These are phyloP conservation scores for Platypus cylindrus DNA, from an alignment of 2,888 invertebrate genomes.

Conservation along the genomic window DNA sequence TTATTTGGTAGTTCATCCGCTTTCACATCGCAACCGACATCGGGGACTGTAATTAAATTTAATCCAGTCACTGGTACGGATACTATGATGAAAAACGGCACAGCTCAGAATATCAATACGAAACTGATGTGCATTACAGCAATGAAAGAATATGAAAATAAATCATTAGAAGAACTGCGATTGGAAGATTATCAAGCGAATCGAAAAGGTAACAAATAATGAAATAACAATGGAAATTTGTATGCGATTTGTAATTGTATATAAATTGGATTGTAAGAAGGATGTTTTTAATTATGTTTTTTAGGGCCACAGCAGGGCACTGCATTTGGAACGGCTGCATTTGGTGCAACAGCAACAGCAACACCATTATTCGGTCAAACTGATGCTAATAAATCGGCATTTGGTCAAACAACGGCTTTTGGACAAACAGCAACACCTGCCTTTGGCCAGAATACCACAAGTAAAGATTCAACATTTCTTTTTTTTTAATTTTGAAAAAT, in stretches of 20 bases:
- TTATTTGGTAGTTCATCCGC: conserved; percentile 39
- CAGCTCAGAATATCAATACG: conserved; percentile 75
- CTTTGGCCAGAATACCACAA: conserved; percentile 36
- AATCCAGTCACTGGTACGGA: conserved; percentile 79
- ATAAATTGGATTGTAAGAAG: conserved; percentile 36
- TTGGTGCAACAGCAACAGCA: conserved; percentile 37
- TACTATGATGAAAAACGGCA: conserved; percentile 79
- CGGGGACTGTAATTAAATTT: conserved; percentile 77
- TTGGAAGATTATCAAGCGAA: conserved; percentile 87
- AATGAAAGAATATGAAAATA: conserved; percentile 96
- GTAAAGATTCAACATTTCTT: conserved; percentile 10
- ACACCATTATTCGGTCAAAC: conserved; percentile 41
- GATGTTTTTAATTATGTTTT: conserved; percentile 25
- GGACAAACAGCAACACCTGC: conserved; percentile 46
- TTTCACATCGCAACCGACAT: conserved; percentile 23
- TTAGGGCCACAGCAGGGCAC: conserved; percentile 31
- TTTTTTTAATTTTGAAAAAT: background rate
- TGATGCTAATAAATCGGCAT: conserved; percentile 29
- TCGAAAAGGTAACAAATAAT: conserved; percentile 54
- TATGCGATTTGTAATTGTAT: no score
- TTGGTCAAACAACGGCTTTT: conserved; percentile 49
- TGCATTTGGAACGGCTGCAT: conserved; percentile 31
- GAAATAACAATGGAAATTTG: no score
- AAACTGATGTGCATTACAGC: conserved; percentile 94
- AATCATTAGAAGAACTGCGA: conserved; percentile 89